These are phyloP conservation scores for Cyrtonyx montezumae DNA, from an alignment of 2,113 vertebrate genomes.

Conservation along the genomic window DNA sequence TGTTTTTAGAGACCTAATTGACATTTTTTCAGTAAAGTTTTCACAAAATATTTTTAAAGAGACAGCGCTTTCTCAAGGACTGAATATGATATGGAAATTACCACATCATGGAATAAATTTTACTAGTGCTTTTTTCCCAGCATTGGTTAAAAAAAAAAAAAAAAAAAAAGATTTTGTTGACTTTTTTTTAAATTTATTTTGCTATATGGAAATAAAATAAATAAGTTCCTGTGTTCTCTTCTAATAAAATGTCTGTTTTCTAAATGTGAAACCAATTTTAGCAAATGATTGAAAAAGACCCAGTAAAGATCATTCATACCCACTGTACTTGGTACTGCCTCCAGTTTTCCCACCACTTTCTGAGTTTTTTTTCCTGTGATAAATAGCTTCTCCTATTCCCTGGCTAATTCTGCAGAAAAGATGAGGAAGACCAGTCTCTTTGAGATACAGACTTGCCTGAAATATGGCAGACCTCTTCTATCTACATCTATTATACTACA, in stretches of 20 bases:
- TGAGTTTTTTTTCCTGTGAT: background rate
- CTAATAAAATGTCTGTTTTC: background rate
- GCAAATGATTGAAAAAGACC: background rate
- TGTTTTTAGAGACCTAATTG: background rate
- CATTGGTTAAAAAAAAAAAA: background rate
- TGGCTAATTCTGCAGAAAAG: background rate
- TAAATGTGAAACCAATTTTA: background rate
- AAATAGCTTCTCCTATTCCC: background rate
- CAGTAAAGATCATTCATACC: background rate
- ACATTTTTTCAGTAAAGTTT: slow-evolving; percentile 18
- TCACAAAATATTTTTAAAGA: slow-evolving; percentile 6
- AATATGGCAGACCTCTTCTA: background rate
- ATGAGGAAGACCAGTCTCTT: background rate
- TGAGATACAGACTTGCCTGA: background rate
- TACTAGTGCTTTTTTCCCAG: background rate
- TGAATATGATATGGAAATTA: background rate
- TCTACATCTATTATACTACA: background rate
- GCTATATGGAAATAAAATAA: background rate
- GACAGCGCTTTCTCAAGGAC: background rate
- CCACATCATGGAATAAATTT: background rate
- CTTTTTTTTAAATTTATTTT: background rate
- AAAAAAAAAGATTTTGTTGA: background rate
- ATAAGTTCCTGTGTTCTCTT: background rate
- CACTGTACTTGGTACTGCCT: background rate
- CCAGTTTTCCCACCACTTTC: background rate